Conservation (phyloP, 2,113 vertebrate species). For the Zootoca vivipara region DNA sequence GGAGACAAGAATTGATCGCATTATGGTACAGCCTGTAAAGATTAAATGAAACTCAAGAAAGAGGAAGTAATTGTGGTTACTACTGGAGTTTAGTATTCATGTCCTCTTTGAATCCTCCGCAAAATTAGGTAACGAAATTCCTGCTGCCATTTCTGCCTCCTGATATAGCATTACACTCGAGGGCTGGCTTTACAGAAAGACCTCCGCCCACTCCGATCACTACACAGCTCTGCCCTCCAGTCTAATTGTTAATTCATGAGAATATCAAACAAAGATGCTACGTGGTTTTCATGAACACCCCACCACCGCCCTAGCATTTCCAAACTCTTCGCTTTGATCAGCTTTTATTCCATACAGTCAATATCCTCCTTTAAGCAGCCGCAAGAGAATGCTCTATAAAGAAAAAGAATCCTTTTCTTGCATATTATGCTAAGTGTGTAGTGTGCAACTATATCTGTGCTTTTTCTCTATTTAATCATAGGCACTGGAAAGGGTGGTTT, state of each 20-base stretch:
- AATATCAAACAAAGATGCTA: not conserved
- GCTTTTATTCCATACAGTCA: not conserved
- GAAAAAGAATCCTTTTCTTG: not conserved
- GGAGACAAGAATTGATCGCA: not conserved
- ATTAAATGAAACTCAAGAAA: not conserved
- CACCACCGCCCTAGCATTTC: not conserved
- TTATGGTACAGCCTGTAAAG: not conserved
- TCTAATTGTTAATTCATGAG: constrained; percentile 13
- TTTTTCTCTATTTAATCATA: not conserved
- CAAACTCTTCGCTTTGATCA: not conserved
- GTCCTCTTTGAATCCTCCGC: not conserved
- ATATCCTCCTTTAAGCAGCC: constrained; percentile 19
- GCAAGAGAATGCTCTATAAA: not conserved
- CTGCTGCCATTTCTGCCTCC: constrained; percentile 3
- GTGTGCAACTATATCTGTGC: not conserved
- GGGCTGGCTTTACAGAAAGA: not conserved
- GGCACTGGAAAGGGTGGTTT: not conserved
- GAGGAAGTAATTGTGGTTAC: not conserved
- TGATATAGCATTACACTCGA: not conserved
- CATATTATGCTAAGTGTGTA: not conserved
- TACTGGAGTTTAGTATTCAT: not conserved
- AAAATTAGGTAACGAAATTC: not conserved
- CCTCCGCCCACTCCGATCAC: not conserved
- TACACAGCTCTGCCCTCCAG: constrained; percentile 14
- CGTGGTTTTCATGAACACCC: not conserved